A percentile compares a stretch with the other conserved stretches of the same genome.
Conservation (phyloP, 92 coral and sea anemone genomes). For the Scolanthus callimorphus region DNA sequence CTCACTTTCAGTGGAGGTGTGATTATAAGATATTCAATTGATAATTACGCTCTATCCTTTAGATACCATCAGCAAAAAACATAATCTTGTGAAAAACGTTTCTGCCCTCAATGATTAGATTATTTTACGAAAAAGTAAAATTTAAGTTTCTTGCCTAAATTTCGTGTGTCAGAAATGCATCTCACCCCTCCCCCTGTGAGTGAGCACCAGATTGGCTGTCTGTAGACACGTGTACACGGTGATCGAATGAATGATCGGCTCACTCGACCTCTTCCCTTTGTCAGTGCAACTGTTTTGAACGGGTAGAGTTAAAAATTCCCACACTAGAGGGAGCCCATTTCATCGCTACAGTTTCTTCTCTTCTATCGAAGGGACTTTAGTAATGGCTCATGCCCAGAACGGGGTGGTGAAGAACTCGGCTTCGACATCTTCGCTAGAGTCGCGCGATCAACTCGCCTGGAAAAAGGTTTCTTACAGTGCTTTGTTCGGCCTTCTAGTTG, state of each 20-base stretch:
- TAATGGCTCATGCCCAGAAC: conserved; percentile 68
- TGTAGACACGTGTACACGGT: conserved; percentile 3
- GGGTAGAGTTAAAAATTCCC: neutral
- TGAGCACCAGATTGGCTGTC: neutral
- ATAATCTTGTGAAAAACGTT: too few species aligned
- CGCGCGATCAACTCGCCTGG: conserved; percentile 84
- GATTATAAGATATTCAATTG: too few species aligned
- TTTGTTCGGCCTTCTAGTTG: conserved; percentile 59
- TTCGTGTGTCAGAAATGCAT: too few species aligned
- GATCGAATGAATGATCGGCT: neutral
- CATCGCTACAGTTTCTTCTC: neutral
- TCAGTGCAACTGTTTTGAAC: neutral
- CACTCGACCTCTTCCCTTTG: conserved; percentile 2
- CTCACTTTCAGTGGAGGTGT: too few species aligned
- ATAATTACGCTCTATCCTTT: too few species aligned
- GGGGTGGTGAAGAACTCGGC: conserved; percentile 20
- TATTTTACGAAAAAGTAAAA: too few species aligned
- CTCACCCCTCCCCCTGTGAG: neutral
- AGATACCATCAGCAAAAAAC: too few species aligned
- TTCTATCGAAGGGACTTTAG: neutral
- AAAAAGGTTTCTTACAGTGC: conserved; percentile 73
- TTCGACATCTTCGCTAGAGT: conserved; percentile 7
- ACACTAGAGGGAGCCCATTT: neutral
- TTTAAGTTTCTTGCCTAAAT: too few species aligned
- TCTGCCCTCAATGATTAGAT: too few species aligned